Percentiles rank a stretch among this genome's conserved stretches.
phyloP scores from a whole-genome alignment of 2,797 vertebrate genomes.

The Mico argentatus region DNA sequence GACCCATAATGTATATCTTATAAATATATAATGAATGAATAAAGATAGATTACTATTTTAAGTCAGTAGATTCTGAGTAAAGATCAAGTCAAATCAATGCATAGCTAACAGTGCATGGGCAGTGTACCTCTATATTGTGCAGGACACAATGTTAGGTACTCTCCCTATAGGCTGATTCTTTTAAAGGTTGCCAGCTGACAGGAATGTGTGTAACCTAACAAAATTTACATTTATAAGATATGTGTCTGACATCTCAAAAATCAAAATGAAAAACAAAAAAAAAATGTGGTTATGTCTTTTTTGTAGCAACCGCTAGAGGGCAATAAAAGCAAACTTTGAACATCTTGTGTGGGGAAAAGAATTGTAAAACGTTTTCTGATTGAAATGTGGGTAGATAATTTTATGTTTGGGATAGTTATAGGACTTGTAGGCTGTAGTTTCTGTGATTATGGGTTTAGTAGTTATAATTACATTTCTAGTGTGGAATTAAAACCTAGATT shows the following conservation, averaged over 20 bases:
- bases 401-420: conserved; percentile 44
- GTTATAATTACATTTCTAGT: conserved; percentile 60
- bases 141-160: background rate
- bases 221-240: background rate
- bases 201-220: background rate
- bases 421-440: conserved; percentile 45
- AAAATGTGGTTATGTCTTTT: background rate
- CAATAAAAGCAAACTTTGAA: conserved; percentile 48
- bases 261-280: background rate
- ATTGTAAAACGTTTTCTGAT: background rate
- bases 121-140: too few relatives aligned
- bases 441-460: conserved; percentile 51
- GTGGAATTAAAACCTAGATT: conserved; percentile 53
- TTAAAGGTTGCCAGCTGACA: background rate
- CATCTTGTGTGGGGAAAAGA: background rate
- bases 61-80: background rate
- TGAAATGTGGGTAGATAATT: conserved; percentile 55
- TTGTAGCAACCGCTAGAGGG: conserved; percentile 60
- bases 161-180: background rate
- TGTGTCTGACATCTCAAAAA: background rate
- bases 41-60: background rate
- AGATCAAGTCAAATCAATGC: background rate
- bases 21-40: background rate
- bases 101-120: background rate
- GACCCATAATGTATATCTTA: background rate